Evolutionary conservation across 2,113 vertebrate genomes (phyloP).

Genomic region (Barbus barbus): DNA sequence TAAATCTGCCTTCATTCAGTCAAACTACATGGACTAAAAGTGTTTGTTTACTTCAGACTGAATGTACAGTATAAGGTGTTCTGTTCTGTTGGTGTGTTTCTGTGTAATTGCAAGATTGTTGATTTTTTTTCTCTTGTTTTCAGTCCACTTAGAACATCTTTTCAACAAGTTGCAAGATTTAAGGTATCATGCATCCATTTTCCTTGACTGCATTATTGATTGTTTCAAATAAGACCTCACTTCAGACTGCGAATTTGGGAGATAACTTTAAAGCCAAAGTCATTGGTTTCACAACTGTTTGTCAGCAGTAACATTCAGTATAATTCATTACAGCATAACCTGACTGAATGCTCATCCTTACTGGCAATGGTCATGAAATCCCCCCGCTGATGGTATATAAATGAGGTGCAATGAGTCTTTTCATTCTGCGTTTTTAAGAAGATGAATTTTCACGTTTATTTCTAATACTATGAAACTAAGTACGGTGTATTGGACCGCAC

Average conservation of each 20-base stretch:
- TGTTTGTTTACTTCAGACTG: neutral
- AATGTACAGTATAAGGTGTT: no score
- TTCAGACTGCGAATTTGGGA: neutral
- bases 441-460: neutral
- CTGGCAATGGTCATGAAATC: neutral
- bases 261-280: neutral
- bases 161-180: neutral
- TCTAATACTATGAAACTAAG: neutral
- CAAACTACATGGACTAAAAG: no score
- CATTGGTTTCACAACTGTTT: neutral
- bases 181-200: neutral
- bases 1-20: no score
- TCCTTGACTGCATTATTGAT: neutral
- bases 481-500: neutral
- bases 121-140: neutral
- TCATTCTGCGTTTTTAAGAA: neutral
- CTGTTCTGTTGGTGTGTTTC: neutral
- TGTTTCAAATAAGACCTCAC: neutral
- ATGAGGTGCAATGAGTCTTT: neutral
- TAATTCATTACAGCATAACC: neutral
- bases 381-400: neutral
- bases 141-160: neutral
- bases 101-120: neutral
- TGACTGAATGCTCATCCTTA: neutral
- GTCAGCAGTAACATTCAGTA: neutral